Conservation (phyloP, 1,140 invertebrate species). For the Brachystomella parvula region DNA sequence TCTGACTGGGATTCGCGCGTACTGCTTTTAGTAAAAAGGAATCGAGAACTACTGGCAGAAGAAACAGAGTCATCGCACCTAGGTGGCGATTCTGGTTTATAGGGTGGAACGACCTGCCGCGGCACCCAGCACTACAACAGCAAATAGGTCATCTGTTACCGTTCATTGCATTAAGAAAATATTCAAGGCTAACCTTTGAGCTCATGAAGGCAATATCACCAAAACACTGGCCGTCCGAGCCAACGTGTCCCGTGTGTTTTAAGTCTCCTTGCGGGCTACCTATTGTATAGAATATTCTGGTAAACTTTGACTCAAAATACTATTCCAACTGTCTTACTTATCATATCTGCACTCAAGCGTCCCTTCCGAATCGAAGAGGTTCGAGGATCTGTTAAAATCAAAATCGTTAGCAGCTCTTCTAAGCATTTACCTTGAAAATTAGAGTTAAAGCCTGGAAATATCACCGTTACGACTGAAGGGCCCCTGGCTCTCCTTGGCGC, state of each 20-base stretch:
- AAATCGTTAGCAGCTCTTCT: no score
- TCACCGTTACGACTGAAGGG: constrained; percentile 54
- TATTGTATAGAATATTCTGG: no score
- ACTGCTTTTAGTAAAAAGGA: constrained; percentile 1
- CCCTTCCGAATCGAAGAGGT: constrained; percentile 43
- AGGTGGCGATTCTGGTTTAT: constrained; percentile 54
- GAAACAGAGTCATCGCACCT: constrained; percentile 1
- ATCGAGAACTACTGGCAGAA: constrained; percentile 15
- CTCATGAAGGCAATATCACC: constrained; percentile 82
- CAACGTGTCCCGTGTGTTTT: constrained; percentile 94
- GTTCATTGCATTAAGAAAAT: neutral
- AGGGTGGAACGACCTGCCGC: constrained; percentile 75
- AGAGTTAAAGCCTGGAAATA: neutral
- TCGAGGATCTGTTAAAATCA: constrained; percentile 28
- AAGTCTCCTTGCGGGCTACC: constrained; percentile 92
- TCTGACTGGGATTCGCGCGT: constrained; percentile 13
- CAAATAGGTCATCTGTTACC: constrained; percentile 12
- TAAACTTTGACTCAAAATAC: no score
- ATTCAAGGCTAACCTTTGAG: constrained; percentile 45
- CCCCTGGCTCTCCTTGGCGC: constrained; percentile 45
- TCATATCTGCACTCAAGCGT: constrained; percentile 51
- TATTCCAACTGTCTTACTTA: no score
- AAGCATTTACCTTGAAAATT: no score
- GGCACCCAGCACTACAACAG: constrained; percentile 53
- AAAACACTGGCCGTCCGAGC: constrained; percentile 91